phyloP scores from a whole-genome alignment of 2,888 invertebrate species.

The Hemicrepidius hirtus region DNA sequence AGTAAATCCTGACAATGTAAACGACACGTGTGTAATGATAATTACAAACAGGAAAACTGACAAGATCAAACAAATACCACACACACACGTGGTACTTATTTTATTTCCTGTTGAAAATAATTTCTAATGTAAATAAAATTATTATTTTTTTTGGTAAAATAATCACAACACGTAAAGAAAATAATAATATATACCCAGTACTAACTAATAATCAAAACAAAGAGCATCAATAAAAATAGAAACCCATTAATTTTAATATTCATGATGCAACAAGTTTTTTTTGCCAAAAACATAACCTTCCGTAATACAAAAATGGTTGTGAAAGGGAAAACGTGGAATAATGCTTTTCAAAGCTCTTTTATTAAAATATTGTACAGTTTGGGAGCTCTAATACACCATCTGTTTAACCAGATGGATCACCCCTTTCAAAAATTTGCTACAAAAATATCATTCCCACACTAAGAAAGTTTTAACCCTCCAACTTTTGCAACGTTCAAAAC shows the following conservation, averaged over 20 bases:
- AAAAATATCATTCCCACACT: no score
- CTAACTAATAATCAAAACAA: not conserved
- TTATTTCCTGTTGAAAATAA: conserved; percentile 27
- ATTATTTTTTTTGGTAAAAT: not conserved
- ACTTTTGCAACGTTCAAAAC: no score
- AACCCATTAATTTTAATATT: not conserved
- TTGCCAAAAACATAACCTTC: conserved; percentile 23
- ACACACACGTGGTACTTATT: not conserved
- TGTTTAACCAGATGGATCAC: conserved; percentile 11
- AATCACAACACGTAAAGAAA: not conserved
- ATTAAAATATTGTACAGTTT: not conserved
- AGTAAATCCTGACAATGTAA: not conserved
- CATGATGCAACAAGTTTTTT: conserved; percentile 11
- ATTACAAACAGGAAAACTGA: conserved; percentile 31
- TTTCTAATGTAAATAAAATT: not conserved
- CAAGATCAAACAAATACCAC: conserved; percentile 7
- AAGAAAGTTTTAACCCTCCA: no score
- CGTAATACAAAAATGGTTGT: conserved; percentile 37
- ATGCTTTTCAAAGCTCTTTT: not conserved
- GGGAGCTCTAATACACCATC: not conserved
- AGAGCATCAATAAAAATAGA: conserved; percentile 2
- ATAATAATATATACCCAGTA: not conserved
- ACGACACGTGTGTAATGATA: not conserved
- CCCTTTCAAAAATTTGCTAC: conserved; percentile 2
- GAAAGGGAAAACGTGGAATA: conserved; percentile 14